phyloP scores from a whole-genome alignment of 2,888 invertebrate species.

The Ormyrus pomaceus region DNA sequence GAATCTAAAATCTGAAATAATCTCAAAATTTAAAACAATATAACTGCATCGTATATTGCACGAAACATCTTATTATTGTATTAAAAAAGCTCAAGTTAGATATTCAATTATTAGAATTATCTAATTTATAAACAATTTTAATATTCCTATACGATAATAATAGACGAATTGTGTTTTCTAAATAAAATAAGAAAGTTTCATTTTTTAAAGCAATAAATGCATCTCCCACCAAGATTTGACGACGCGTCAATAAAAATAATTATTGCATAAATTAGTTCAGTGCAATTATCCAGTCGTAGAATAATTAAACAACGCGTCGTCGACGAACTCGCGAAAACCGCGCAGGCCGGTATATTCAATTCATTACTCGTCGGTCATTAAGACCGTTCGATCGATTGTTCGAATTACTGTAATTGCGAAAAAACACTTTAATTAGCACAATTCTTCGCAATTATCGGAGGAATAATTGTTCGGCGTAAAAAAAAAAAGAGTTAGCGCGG shows the following conservation, averaged over 20 bases:
- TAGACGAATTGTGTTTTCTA: not conserved
- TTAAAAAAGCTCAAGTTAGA: too few relatives aligned
- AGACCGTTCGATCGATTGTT: slow-evolving; percentile 45
- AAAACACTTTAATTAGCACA: slow-evolving; percentile 46
- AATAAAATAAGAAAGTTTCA: not conserved
- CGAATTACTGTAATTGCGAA: slow-evolving; percentile 52
- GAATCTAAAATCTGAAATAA: too few relatives aligned
- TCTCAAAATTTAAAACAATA: too few relatives aligned
- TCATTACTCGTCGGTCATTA: slow-evolving; percentile 45
- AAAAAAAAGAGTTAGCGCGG: slow-evolving; percentile 18
- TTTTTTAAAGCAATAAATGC: not conserved
- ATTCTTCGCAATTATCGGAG: slow-evolving; percentile 36
- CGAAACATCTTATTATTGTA: too few relatives aligned
- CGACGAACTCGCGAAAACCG: not conserved
- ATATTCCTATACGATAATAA: not conserved
- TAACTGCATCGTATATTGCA: too few relatives aligned
- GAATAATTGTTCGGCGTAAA: slow-evolving; percentile 34
- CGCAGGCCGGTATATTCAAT: slow-evolving; percentile 35
- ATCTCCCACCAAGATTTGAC: not conserved
- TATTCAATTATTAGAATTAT: too few relatives aligned
- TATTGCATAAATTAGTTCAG: slow-evolving; percentile 28
- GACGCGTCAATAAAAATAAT: slow-evolving; percentile 17
- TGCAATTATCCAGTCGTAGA: slow-evolving; percentile 18
- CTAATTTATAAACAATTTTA: too few relatives aligned
- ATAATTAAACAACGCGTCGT: slow-evolving; percentile 32